These are phyloP conservation scores for Siniperca chuatsi DNA, from an alignment of 2,113 vertebrate species.

Conservation along the genomic window DNA sequence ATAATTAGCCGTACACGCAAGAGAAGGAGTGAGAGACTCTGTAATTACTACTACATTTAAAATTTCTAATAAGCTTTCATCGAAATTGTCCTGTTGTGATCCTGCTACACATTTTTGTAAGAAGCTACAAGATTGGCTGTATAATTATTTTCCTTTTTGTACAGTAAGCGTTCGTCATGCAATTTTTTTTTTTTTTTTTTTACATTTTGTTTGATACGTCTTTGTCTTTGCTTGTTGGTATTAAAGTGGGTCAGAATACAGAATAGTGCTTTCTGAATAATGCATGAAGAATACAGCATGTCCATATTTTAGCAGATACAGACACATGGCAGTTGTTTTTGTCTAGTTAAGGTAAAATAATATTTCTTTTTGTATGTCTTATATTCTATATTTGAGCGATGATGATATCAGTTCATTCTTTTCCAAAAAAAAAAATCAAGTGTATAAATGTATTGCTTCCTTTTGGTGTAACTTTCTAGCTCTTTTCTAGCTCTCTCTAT, in stretches of 20 bases:
- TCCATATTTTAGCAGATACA: conserved; percentile 30
- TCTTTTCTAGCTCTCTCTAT: neutral
- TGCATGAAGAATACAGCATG: conserved; percentile 43
- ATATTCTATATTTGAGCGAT: neutral
- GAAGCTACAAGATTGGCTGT: conserved; percentile 1
- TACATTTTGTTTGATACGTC: neutral
- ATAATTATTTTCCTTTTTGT: conserved; percentile 31
- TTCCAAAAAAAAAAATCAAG: neutral
- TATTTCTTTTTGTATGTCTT: neutral
- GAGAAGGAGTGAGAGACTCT: conserved; percentile 44
- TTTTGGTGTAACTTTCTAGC: neutral
- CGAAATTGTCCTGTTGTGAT: conserved; percentile 29
- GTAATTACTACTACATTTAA: conserved; percentile 57
- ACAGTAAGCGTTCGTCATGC: neutral
- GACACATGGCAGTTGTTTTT: neutral
- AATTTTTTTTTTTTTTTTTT: neutral
- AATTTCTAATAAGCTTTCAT: conserved; percentile 63
- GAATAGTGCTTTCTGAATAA: conserved; percentile 52
- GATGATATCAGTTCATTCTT: neutral
- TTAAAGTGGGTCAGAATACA: conserved; percentile 57
- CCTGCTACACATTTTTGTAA: conserved; percentile 23
- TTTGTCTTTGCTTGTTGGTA: conserved; percentile 40
- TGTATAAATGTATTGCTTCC: neutral
- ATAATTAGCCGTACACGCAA: conserved; percentile 63
- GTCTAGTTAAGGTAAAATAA: neutral